phyloP scores from a whole-genome alignment of 2,113 vertebrate genomes.

The Syrmaticus mikado region DNA sequence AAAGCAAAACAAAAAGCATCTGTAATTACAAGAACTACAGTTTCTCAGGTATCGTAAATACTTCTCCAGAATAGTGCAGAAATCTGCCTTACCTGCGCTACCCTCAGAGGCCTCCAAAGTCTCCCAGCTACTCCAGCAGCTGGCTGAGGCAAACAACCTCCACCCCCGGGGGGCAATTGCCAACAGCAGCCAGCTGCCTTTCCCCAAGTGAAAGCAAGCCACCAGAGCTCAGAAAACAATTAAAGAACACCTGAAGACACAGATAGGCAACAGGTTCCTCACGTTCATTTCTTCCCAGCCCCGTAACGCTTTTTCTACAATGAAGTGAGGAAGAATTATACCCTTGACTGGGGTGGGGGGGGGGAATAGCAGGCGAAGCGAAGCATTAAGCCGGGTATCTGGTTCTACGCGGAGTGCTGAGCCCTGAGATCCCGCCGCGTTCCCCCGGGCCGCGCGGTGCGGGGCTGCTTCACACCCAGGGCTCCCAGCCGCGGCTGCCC shows the following conservation, averaged over 20 bases:
- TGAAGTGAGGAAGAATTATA: neutral
- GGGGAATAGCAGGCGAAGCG: too few species aligned
- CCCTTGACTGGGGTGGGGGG: neutral
- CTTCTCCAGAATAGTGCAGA: accelerated
- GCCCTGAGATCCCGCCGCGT: accelerated
- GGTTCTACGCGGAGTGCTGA: neutral
- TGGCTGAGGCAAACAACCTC: neutral
- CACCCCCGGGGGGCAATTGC: neutral
- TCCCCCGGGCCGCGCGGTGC: neutral
- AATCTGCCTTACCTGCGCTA: accelerated
- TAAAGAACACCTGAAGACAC: neutral
- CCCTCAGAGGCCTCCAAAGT: accelerated
- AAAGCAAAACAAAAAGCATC: accelerated
- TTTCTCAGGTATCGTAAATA: accelerated
- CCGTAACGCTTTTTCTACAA: neutral
- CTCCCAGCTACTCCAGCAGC: too few species aligned
- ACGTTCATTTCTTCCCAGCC: constrained; percentile 10
- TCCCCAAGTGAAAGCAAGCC: neutral
- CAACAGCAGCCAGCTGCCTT: constrained; percentile 4
- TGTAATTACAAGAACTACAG: accelerated
- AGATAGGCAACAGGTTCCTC: neutral
- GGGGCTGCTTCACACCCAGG: neutral
- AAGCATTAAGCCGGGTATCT: neutral
- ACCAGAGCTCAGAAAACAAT: neutral
- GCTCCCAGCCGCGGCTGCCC: neutral